Evolutionary conservation across 53 echinoderm and acorn worm genomes (phyloP), one percentile per base, ranked within the genome.

Genomic region (Crossaster papposus): DNA sequence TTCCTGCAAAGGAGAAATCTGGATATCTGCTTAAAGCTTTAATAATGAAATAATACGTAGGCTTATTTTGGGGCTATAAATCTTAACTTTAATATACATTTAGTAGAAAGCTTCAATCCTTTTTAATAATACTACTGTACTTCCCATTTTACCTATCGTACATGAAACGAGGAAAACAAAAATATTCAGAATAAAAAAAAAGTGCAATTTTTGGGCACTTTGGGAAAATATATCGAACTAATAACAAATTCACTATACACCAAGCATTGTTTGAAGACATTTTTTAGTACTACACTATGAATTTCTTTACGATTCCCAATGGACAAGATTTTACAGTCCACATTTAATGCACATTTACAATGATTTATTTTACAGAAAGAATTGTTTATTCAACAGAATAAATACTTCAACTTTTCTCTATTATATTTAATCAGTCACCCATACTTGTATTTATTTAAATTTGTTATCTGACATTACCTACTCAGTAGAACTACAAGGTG

Each of bases 211-310:
- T 68, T 18, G 24, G 68, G 3, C 17, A 28, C 22, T 24, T 20
- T 7, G n/a, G 10, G 73, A 72, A 31, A 85, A 72, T 54, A 53
- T 72, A 29, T 24, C 22, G 11, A 79, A 79, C n/a, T n/a, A n/a
- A 54, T 18, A 24, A 36, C 20, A 64, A 14, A 53, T 34, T 76
- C 34, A 87, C 77, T 87, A 54, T 87, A 87, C 77, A 77, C n/a
- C 87, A 87, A 29, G 65, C 26, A 76, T 72, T 72, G 76, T n/a
- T 77, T 36, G 30, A 71, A 36, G 52, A 31, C 65, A 70, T 37
- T 65, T 72, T 82, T 87, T 87, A 87, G 87, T 87, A 87, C 87
- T 87, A 87, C 23, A 24, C 76, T 58, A 54, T 34, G 29, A 36
- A 29, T 55, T 51, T 35, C 36, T 36, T 34, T 70, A 14, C 12